Evolutionary conservation across 2,888 invertebrate genomes (phyloP).

Genomic region (Helleia helle): DNA sequence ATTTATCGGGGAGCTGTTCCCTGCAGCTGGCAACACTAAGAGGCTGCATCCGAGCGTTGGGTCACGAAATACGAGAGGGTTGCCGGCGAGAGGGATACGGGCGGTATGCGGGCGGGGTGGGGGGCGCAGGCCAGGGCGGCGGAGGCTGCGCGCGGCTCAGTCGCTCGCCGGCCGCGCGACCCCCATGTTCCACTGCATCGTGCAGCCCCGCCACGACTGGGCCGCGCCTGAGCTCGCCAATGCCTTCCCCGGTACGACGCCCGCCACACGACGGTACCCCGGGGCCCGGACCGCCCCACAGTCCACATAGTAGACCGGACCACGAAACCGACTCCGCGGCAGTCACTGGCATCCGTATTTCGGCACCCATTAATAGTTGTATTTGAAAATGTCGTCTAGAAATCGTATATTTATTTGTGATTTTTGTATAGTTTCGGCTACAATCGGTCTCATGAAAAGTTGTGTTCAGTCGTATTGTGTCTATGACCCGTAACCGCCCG

Average conservation of each 20-base stretch:
- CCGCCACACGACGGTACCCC: conserved; percentile 8
- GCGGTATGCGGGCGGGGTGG: conserved; percentile 19
- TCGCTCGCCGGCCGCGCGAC: conserved; percentile 29
- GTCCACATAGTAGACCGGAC: too few relatives aligned
- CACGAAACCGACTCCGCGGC: not conserved
- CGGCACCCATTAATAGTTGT: too few relatives aligned
- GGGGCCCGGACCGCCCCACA: not conserved
- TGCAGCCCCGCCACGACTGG: conserved; percentile 86
- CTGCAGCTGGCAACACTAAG: not conserved
- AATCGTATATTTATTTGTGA: too few relatives aligned
- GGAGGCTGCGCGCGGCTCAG: conserved; percentile 28
- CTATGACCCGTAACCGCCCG: too few relatives aligned
- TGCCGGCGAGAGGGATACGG: too few relatives aligned
- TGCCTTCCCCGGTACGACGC: conserved; percentile 79
- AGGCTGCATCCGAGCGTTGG: too few relatives aligned
- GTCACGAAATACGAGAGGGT: too few relatives aligned
- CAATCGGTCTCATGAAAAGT: too few relatives aligned
- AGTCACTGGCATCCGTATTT: not conserved
- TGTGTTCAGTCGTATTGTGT: too few relatives aligned
- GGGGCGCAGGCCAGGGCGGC: conserved; percentile 29
- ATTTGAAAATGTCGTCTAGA: too few relatives aligned
- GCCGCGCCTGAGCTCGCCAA: conserved; percentile 80
- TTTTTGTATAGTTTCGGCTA: too few relatives aligned
- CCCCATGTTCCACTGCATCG: conserved; percentile 89
- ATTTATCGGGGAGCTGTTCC: not conserved